Evolutionary conservation across 2,888 invertebrate species (phyloP).

Genomic region (Mythimna loreyi): DNA sequence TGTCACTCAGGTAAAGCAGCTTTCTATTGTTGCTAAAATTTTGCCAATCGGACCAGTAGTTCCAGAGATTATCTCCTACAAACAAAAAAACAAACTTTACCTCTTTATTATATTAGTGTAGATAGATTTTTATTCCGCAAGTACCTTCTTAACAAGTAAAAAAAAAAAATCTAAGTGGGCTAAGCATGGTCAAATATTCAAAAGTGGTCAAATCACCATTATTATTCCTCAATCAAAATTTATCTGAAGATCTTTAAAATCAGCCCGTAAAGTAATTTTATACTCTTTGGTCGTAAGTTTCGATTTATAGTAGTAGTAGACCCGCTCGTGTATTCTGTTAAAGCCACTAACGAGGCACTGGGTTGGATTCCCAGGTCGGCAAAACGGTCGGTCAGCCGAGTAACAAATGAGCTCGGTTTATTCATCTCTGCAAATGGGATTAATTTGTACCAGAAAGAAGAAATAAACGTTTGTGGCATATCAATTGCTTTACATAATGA

Average conservation of each 20-base stretch:
- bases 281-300: conserved; percentile 13
- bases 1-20: too few species aligned
- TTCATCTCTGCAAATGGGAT: conserved; percentile 47
- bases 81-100: too few species aligned
- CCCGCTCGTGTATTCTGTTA: conserved; percentile 27
- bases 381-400: conserved; percentile 41
- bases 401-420: conserved; percentile 51
- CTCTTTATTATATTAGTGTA: too few species aligned
- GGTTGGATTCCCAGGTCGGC: conserved; percentile 44
- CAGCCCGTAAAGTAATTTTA: not conserved
- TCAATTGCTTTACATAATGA: conserved; percentile 11
- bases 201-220: too few species aligned
- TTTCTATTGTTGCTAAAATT: too few species aligned
- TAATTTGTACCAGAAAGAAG: conserved; percentile 27
- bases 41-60: too few species aligned
- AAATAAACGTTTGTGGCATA: conserved; percentile 42
- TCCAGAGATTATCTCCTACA: too few species aligned
- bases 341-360: conserved; percentile 50
- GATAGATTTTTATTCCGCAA: too few species aligned
- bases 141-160: too few species aligned
- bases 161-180: too few species aligned
- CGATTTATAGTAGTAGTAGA: conserved; percentile 28
- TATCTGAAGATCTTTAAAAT: not conserved
- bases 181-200: too few species aligned
- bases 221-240: not conserved